These are phyloP conservation scores for Wiebesia pumilae DNA, from an alignment of 1,140 invertebrate species.

Conservation along the genomic window DNA sequence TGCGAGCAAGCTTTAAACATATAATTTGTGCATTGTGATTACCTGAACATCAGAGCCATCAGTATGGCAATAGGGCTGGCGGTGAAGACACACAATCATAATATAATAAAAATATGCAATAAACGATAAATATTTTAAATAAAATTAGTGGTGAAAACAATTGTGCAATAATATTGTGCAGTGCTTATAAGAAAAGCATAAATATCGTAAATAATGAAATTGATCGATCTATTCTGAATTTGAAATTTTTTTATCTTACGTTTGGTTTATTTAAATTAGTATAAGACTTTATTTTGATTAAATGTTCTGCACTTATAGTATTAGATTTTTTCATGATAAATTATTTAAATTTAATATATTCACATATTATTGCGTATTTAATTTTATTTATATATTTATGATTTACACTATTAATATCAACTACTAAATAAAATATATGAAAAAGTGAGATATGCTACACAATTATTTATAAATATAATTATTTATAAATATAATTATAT, in stretches of 20 bases:
- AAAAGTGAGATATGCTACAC: too few species aligned
- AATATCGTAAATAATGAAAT: conserved; percentile 26
- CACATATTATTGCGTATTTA: background rate
- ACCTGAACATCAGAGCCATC: conserved; percentile 90
- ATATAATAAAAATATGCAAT: conserved; percentile 73
- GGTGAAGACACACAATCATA: conserved; percentile 75
- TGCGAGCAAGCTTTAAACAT: conserved; percentile 69
- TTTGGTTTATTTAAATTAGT: background rate
- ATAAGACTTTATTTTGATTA: background rate
- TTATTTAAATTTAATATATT: conserved; percentile 2
- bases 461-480: too few species aligned
- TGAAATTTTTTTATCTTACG: background rate
- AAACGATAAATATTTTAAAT: conserved; percentile 69
- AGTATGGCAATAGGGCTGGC: conserved; percentile 90
- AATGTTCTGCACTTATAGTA: too few species aligned
- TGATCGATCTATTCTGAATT: conserved; percentile 40
- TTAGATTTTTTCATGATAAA: too few species aligned
- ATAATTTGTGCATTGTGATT: conserved; percentile 76
- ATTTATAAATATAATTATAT: too few species aligned
- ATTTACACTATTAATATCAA: too few species aligned
- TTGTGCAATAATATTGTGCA: conserved; percentile 44
- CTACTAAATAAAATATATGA: too few species aligned
- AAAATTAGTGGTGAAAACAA: conserved; percentile 54
- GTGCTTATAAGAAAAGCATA: conserved; percentile 45
- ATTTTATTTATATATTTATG: background rate